Base-by-base conservation (phyloP, 2,113 vertebrate species). In the Excalfactoria chinensis region DNA sequence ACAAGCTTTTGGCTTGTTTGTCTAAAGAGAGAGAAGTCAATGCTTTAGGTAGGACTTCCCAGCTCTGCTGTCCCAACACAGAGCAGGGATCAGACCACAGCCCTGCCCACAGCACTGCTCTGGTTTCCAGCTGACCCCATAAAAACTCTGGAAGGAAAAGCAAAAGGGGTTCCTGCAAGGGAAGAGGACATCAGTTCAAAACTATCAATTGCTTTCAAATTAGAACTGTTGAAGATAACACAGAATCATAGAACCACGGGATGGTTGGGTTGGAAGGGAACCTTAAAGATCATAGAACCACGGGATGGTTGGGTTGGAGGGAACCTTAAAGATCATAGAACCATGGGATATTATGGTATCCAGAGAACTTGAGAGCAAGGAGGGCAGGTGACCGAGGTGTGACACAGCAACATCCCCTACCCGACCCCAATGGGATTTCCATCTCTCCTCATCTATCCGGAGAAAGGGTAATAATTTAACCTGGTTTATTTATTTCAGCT, bases 371-470 rank as follows among this genome's bases (percentile, higher is more conserved):
- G 41, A 28, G 40, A 48, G 49, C 34, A 26, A n/a, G 41, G 28
- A 26, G 1, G 9, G 51, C 18, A 49, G 64, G 68, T 43, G 79
- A 28, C 49, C 6, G 13, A 49, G 48, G 51, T 17, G 55, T n/a
- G 82, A 79, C 37, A 23, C n/a, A 20, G 74, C 55, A 43, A 13
- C 6, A n/a, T 30, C 35, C 48, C 43, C 0, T 0, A 12, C 15
- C 43, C 0, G 0, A 12, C 15, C 40, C 60, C 51, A 19, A 41
- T 8, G 44, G 46, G 41, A n/a, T 25, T 26, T 41, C 26, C 34
- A n/a, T 25, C 46, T 69, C 46, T 37, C 34, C 25, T 70, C 19
- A 22, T 22, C 43, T 68, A 35, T 19, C 15, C 13, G 13, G 46
- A 32, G 62, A 32, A 81, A 87, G 74, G 62, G n/a, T 25, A 66